phyloP scores from a whole-genome alignment of 1,140 invertebrate genomes.

The Schlechtendalia chinensis region DNA sequence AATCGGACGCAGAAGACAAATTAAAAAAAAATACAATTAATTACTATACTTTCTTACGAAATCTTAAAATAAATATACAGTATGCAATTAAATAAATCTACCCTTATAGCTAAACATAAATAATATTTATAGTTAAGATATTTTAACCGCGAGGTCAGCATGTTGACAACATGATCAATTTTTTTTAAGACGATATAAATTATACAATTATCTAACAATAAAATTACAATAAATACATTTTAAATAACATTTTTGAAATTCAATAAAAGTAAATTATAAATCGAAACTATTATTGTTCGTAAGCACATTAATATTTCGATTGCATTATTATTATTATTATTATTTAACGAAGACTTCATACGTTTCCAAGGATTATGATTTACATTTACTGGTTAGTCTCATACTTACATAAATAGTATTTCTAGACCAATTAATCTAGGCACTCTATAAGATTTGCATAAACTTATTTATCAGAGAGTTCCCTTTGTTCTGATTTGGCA shows the following conservation, averaged over 20 bases:
- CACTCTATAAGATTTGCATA: not conserved
- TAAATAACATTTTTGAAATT: too few relatives aligned
- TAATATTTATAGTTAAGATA: conserved; percentile 26
- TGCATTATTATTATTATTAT: too few relatives aligned
- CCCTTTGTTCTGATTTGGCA: conserved; percentile 26
- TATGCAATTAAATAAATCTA: not conserved
- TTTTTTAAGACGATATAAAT: conserved; percentile 18
- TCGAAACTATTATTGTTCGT: not conserved
- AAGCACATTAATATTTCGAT: too few relatives aligned
- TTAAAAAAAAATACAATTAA: conserved; percentile 8
- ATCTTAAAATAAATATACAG: conserved; percentile 16
- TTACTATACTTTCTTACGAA: not conserved
- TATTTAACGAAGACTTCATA: not conserved
- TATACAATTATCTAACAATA: too few relatives aligned
- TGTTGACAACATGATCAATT: not conserved
- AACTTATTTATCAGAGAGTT: not conserved
- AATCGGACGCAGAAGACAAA: not conserved
- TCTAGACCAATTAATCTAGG: conserved; percentile 22
- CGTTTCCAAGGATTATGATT: conserved; percentile 4
- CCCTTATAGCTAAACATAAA: conserved; percentile 3
- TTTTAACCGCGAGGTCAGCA: not conserved
- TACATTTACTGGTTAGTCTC: not conserved
- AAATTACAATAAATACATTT: too few relatives aligned
- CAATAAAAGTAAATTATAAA: not conserved
- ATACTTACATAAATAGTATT: conserved; percentile 9